Base-by-base conservation (phyloP, 2,797 vertebrate species). In the Sebastes cheni region DNA sequence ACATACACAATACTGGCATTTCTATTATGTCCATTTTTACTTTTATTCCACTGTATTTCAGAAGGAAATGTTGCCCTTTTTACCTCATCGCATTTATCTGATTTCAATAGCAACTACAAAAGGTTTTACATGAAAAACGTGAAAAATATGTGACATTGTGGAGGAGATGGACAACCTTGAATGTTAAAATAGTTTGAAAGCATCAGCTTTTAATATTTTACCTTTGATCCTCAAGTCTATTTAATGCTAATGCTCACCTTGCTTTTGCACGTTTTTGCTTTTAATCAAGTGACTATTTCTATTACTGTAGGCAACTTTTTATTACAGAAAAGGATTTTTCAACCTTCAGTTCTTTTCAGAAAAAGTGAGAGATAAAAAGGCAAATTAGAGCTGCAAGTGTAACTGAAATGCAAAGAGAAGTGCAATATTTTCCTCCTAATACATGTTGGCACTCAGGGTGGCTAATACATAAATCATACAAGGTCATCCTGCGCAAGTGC, bases 401-500 rank as follows among this genome's bases (percentile, higher is more conserved):
- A 62, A 68, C 16, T 42, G 25, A 75, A 86, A 81, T 77, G 55
- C 71, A 82, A 81, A 80, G 68, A 62, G 46, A 79, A 82, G 75
- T 23, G 55, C 50, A 52, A 79, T 80, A 72, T 74, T 85, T 85
- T 81, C 34, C 27, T 72, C 69, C 30, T 84, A 83, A 91, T 80
- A 56, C 59, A 75, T 79, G 75, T 73, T 85, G 82, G 80, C 82
- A 83, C 67, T 76, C 58, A 46, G 46, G 62, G 69, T 73, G 75
- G 67, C 65, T 86, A 66, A 89, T 88, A 85, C 83, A 91, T 87
- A 90, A 92, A 90, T 91, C 84, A 90, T 77, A 77, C 89, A 90
- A 93, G 84, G 88, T 89, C 84, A 85, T 83, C 25, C 75, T 82
- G 58, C 73, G 79, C 13, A 86, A 84, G 84, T 80, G 70, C 85